Evolutionary conservation across 2,797 vertebrate genomes (phyloP).

Genomic region (Brotula barbata): DNA sequence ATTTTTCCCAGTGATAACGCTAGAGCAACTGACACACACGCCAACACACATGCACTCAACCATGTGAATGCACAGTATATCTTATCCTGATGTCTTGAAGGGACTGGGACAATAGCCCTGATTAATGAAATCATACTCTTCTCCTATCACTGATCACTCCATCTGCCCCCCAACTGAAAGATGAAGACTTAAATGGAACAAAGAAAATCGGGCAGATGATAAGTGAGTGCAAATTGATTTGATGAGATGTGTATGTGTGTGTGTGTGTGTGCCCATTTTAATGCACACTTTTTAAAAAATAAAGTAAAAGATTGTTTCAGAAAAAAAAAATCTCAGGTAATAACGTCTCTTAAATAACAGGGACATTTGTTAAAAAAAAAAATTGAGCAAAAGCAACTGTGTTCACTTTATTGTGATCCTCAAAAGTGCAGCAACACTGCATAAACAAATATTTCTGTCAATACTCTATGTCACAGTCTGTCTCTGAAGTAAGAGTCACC

Average conservation of each 20-base stretch:
- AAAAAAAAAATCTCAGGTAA: slow-evolving; percentile 3
- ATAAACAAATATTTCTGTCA: slow-evolving; percentile 6
- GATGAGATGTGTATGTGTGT: slow-evolving; percentile 1
- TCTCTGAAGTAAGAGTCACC: slow-evolving; percentile 8
- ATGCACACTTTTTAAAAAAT: not conserved
- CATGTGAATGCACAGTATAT: not conserved
- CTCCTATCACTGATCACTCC: slow-evolving; percentile 17
- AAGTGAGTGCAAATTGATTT: slow-evolving; percentile 25
- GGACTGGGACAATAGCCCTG: slow-evolving; percentile 46
- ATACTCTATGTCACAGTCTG: not conserved
- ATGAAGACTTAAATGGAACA: slow-evolving; percentile 8
- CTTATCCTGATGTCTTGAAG: slow-evolving; percentile 12
- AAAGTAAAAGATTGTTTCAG: not conserved
- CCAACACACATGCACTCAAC: not conserved
- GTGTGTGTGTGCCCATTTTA: not conserved
- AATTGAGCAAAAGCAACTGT: too few species aligned
- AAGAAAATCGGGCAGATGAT: slow-evolving; percentile 21
- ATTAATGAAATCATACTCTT: slow-evolving; percentile 51
- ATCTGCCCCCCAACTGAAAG: slow-evolving; percentile 12
- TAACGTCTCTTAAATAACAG: slow-evolving; percentile 9
- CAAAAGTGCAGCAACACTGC: not conserved
- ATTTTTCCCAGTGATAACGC: too few species aligned
- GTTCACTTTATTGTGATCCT: not conserved
- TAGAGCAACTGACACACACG: not conserved
- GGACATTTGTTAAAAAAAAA: too few species aligned